Evolutionary conservation across 2,797 vertebrate species (phyloP), one percentile per base, ranked within the genome.

Genomic region (Menidia menidia): DNA sequence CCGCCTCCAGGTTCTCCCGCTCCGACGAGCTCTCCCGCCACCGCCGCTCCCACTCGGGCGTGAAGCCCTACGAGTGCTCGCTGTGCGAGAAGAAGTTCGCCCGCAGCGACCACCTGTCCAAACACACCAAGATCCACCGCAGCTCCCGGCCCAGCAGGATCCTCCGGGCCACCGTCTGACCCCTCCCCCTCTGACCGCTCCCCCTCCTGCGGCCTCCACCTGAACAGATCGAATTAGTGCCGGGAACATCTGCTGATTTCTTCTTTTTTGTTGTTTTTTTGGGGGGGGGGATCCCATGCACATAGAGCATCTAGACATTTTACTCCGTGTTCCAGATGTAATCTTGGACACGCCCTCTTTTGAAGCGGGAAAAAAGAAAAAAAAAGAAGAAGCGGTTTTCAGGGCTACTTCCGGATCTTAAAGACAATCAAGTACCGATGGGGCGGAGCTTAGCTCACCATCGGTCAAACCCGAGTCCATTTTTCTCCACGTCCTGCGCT

Each of bases 71-170:
- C 48, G 90, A 92, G 85, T 95, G 94, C 77, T 90, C 90, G 0
- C 87, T 95, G 80, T 95, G 94, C 3, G 93, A 94, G 57, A 95
- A 95, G 85, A 95, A 95, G 88, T 95, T 95, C 0, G 94, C 94
- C 71, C 92, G 94, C 83, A 95, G 94, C 3, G 94, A 95, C 77
- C 94, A 95, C 80, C 75, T 95, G 16, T 94, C 94, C 78, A 95
- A 95, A 87, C 94, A 95, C 92, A 94, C 93, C 0, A 95, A 95
- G 87, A 94, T 95, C 75, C 94, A 95, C 81, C 91, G 93, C 65
- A 93, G 94, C 82, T 89, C 92, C 45, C 89, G 93, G 52, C 89
- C 92, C 35, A 76, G 90, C 87, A 89, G 93, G 86, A 89, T 93
- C 5, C 78, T 92, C 82, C 87, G 92, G 75, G 75, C 89, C 64